Percentiles rank a stretch among this genome's conserved stretches.
phyloP scores from a whole-genome alignment of 1,140 invertebrate genomes.

The Heliconius hermathena region DNA sequence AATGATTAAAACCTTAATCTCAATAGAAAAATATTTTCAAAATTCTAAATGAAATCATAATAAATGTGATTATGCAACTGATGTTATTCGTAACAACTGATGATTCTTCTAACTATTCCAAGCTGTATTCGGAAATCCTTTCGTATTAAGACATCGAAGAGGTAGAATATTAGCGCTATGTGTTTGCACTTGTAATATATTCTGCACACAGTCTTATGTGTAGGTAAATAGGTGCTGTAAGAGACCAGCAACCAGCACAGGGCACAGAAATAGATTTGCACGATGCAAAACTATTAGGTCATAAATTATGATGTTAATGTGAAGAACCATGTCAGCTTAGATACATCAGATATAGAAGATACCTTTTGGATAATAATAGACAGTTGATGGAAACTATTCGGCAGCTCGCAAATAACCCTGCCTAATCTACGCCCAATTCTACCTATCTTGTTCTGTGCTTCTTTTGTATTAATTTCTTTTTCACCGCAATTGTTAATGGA shows the following conservation, averaged over 20 bases:
- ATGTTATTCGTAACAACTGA: constrained; percentile 12
- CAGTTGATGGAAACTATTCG: constrained; percentile 56
- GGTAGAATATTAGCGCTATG: constrained; percentile 71
- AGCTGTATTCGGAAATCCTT: not conserved
- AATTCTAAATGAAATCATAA: not conserved
- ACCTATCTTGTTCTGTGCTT: constrained; percentile 73
- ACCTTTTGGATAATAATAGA: constrained; percentile 30
- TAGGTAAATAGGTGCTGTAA: constrained; percentile 69
- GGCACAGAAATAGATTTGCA: constrained; percentile 54
- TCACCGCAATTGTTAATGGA: constrained; percentile 14
- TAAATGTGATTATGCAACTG: constrained; percentile 1
- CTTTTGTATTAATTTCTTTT: constrained; percentile 48
- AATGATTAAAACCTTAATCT: not conserved
- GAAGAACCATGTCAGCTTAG: constrained; percentile 56
- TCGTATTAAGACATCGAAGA: constrained; percentile 47
- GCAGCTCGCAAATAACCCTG: constrained; percentile 77
- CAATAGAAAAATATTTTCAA: not conserved
- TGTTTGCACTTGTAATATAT: constrained; percentile 75
- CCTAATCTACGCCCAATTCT: constrained; percentile 77
- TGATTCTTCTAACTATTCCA: constrained; percentile 1
- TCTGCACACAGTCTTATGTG: constrained; percentile 58
- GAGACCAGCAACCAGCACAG: constrained; percentile 69
- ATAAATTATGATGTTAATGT: constrained; percentile 47
- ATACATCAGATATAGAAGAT: not conserved
- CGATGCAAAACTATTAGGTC: constrained; percentile 46